Evolutionary conservation across 2,888 invertebrate genomes (phyloP), one percentile per base, ranked within the genome.

Genomic region (Hofmannophila pseudospretella): DNA sequence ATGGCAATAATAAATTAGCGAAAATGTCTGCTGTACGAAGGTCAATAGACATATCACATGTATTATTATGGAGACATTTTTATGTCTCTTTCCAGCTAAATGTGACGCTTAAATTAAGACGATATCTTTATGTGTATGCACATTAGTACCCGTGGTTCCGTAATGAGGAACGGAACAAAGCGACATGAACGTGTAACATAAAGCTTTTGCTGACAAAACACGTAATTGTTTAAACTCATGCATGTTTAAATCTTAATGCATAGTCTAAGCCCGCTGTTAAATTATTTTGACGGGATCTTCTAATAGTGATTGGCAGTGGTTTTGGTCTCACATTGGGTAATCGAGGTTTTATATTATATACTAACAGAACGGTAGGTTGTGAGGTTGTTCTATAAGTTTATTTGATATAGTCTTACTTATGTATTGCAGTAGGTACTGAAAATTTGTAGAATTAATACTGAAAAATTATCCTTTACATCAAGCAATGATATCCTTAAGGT

Each of bases 31-130:
- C 32, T 41, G 32, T 23, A 35, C 41, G 34, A 41, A 34, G 31
- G 32, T 23, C 46, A 48, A 57, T 66, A 59, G 64, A 62, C 57
- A 54, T 53, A 54, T 67, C 58, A 16, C 16, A 4, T 51, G 44
- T 50, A 10, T 41, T 27, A n/a, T 20, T 27, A 7, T 22, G 9
- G 16, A 36, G 32, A 38, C 22, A 31, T 20, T 13, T 39, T 31
- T 13, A 40, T 37, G 33, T 36, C 41, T 43, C 35, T 42, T 34
- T 45, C 40, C 36, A 38, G 13, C 29, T 27, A 32, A 34, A 34
- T 36, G 32, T 34, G 34, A 28, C 22, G 38, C 20, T 37, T 32
- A 37, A 39, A 39, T 37, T 39, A 39, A 42, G 35, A 29, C 27
- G 25, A 10, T 30, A 37, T 38, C 45, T 46, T 50, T 50, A 53